phyloP scores from a whole-genome alignment of 2,888 invertebrate species.

The Cyclophora albipunctata region DNA sequence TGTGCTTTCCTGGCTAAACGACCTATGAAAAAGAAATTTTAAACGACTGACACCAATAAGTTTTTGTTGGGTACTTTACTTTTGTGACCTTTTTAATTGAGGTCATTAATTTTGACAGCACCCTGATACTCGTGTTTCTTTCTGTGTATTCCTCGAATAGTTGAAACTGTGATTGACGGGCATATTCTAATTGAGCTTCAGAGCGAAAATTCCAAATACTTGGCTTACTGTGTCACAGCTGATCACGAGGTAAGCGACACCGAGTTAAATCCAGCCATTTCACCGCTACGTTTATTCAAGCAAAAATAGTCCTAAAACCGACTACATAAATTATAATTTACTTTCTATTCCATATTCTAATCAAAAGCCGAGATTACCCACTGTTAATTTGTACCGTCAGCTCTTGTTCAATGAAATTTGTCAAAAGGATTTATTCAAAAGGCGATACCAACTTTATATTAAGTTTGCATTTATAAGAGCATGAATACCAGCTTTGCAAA shows the following conservation, averaged over 20 bases:
- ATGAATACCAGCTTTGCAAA: constrained; percentile 7
- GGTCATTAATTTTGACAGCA: background rate
- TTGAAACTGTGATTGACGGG: too few relatives aligned
- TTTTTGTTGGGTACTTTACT: constrained; percentile 4
- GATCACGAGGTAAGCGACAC: constrained; percentile 19
- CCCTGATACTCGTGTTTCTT: background rate
- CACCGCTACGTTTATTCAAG: background rate
- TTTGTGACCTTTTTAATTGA: background rate
- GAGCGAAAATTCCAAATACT: constrained; percentile 1
- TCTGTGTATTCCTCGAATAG: too few relatives aligned
- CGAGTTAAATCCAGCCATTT: constrained; percentile 8
- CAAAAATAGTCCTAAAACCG: constrained; percentile 10
- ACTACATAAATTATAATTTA: constrained; percentile 6
- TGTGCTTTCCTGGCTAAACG: constrained; percentile 8
- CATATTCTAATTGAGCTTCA: too few relatives aligned
- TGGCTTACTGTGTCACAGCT: constrained; percentile 16
- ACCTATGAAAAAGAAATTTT: constrained; percentile 9
- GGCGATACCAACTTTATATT: constrained; percentile 10
- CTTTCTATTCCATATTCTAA: constrained; percentile 5
- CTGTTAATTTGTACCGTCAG: constrained; percentile 16
- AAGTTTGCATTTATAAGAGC: constrained; percentile 9
- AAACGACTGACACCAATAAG: constrained; percentile 7
- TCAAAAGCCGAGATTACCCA: constrained; percentile 15
- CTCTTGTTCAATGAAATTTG: constrained; percentile 17
- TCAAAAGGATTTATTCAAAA: constrained; percentile 17